Evolutionary conservation across 92 coral and sea anemone genomes (phyloP).

Genomic region (Desmophyllum pertusum): DNA sequence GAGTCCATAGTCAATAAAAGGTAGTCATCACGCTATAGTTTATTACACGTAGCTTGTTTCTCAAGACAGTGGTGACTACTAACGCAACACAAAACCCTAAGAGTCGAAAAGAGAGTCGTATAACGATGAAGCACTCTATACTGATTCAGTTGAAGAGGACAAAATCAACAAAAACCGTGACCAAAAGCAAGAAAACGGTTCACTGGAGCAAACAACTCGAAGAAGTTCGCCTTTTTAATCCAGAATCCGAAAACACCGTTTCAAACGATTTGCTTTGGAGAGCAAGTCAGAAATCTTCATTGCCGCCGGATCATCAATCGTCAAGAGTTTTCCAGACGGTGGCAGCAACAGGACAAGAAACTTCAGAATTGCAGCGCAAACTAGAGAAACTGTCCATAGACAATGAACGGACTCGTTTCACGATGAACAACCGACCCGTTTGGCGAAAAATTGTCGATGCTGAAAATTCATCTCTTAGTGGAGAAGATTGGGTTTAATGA

Average conservation of each 20-base stretch:
- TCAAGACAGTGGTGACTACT: neutral
- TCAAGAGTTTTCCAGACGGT: neutral
- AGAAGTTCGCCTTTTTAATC: slow-evolving; percentile 10
- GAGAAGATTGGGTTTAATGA: slow-evolving; percentile 31
- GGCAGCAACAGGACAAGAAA: neutral
- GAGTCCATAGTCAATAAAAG: slow-evolving; percentile 2
- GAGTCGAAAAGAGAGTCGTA: neutral
- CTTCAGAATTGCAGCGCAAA: neutral
- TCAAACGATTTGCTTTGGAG: neutral
- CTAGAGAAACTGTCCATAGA: slow-evolving; percentile 9
- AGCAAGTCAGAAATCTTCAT: neutral
- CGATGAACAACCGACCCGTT: neutral
- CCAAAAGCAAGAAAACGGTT: slow-evolving; percentile 28
- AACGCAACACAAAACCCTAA: neutral
- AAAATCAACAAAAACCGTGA: neutral
- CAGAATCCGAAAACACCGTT: slow-evolving; percentile 8
- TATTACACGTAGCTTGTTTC: neutral
- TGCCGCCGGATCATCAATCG: neutral
- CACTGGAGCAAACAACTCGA: slow-evolving; percentile 40
- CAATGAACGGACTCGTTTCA: neutral
- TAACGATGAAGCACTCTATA: slow-evolving; percentile 22
- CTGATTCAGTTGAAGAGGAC: slow-evolving; percentile 3
- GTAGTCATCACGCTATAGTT: neutral
- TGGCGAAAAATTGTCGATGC: neutral
- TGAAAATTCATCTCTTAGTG: slow-evolving; percentile 1